A percentile compares a stretch with the other conserved stretches of the same genome.
These are phyloP conservation scores for Microcebus ravelobensis DNA, from an alignment of 2,113 vertebrate species.

Conservation along the genomic window DNA sequence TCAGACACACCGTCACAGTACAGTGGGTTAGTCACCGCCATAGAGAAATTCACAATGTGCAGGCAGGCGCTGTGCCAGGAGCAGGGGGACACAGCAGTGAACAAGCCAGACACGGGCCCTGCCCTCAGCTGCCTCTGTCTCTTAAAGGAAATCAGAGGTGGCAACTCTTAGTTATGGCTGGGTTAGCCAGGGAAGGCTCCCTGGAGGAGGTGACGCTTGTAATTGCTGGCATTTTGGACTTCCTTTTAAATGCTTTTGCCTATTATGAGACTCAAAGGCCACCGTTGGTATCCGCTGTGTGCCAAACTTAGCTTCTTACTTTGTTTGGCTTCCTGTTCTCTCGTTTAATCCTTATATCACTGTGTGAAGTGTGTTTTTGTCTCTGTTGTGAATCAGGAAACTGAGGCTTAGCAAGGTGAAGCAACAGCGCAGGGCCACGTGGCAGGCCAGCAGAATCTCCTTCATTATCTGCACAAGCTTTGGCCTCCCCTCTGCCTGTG, in stretches of 20 bases:
- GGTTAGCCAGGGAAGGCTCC: background rate
- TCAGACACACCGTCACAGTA: background rate
- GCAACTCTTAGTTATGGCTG: background rate
- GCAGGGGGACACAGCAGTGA: background rate
- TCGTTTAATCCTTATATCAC: background rate
- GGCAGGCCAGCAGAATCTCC: background rate
- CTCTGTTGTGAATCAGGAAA: background rate
- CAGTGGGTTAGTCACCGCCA: background rate
- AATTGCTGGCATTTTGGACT: background rate
- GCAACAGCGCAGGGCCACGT: fast-evolving
- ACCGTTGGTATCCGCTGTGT: background rate
- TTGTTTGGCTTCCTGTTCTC: background rate
- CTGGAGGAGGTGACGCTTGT: background rate
- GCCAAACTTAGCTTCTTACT: background rate
- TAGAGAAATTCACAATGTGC: background rate
- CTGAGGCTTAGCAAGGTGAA: background rate
- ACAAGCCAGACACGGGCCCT: background rate
- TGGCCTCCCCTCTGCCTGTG: background rate
- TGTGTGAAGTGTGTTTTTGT: background rate
- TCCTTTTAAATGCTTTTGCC: background rate
- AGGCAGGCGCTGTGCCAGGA: background rate
- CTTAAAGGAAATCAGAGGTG: background rate
- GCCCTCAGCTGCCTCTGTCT: background rate
- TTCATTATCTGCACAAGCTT: background rate
- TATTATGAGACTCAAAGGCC: background rate